Conservation (phyloP, 2,888 invertebrate genomes). For the Drosophila mettleri region DNA sequence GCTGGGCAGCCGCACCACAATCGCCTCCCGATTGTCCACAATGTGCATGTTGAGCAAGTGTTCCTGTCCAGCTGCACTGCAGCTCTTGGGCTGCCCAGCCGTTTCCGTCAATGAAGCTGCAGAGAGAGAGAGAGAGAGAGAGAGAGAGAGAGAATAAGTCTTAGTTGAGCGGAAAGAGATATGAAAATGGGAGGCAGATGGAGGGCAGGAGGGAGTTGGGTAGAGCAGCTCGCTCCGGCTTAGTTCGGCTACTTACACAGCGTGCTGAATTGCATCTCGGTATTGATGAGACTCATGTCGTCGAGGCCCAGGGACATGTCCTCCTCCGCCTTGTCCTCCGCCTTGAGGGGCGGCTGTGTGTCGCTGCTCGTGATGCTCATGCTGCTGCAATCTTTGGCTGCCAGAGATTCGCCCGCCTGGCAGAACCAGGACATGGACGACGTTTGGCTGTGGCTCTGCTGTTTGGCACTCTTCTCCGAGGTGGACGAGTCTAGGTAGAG, state of each 20-base stretch:
- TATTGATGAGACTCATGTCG: conserved; percentile 77
- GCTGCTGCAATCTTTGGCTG: conserved; percentile 86
- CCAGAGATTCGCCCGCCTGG: conserved; percentile 89
- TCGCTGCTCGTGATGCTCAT: conserved; percentile 86
- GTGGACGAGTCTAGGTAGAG: conserved; percentile 88
- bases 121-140: not conserved
- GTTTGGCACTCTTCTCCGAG: conserved; percentile 85
- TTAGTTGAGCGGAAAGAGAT: not conserved
- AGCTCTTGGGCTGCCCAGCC: conserved; percentile 30
- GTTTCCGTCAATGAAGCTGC: conserved; percentile 70
- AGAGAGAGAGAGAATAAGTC: not conserved
- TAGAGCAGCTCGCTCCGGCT: no score
- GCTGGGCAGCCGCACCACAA: conserved; percentile 16
- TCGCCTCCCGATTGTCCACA: conserved; percentile 56
- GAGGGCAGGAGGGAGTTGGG: not conserved
- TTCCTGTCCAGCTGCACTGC: conserved; percentile 30
- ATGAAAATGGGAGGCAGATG: not conserved
- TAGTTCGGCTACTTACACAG: conserved; percentile 74
- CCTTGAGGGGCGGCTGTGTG: conserved; percentile 42
- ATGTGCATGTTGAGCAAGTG: conserved; percentile 69
- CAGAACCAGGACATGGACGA: conserved; percentile 84
- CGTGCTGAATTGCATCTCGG: conserved; percentile 81
- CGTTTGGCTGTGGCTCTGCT: conserved; percentile 76
- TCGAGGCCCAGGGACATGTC: conserved; percentile 77
- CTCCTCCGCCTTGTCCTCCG: conserved; percentile 54